Evolutionary conservation across 2,888 invertebrate species (phyloP).

Genomic region (Pristionchus mayeri): DNA sequence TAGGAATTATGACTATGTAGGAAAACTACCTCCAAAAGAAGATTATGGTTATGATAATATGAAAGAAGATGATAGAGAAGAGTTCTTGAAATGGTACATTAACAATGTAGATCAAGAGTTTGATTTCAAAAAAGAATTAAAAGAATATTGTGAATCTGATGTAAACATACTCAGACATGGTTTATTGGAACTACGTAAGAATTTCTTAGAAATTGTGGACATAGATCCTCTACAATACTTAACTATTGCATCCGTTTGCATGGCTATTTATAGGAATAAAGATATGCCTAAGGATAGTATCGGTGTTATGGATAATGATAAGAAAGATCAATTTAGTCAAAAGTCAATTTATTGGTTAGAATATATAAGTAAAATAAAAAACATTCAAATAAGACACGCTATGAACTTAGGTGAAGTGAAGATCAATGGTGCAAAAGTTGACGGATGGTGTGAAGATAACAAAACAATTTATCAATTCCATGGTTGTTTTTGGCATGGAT

Average conservation of each 20-base stretch:
- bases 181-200: not conserved
- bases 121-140: not conserved
- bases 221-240: not conserved
- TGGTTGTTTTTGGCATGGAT: constrained; percentile 23
- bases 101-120: not conserved
- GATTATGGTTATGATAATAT: constrained; percentile 24
- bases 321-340: not conserved
- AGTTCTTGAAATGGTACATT: not conserved
- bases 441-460: not conserved
- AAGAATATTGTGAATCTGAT: constrained; percentile 15
- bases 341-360: constrained; percentile 14
- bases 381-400: not conserved
- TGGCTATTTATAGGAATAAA: constrained; percentile 3
- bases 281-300: constrained; percentile 9
- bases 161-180: not conserved
- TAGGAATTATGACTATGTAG: not conserved
- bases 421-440: constrained; percentile 8
- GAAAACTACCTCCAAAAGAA: not conserved
- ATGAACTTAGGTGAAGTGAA: not conserved
- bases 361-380: not conserved
- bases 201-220: not conserved
- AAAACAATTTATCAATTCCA: not conserved
- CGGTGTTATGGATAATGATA: not conserved
- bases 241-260: not conserved
- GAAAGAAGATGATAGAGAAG: not conserved